Evolutionary conservation across 2,888 invertebrate genomes (phyloP).

Genomic region (Aphrophora alni): DNA sequence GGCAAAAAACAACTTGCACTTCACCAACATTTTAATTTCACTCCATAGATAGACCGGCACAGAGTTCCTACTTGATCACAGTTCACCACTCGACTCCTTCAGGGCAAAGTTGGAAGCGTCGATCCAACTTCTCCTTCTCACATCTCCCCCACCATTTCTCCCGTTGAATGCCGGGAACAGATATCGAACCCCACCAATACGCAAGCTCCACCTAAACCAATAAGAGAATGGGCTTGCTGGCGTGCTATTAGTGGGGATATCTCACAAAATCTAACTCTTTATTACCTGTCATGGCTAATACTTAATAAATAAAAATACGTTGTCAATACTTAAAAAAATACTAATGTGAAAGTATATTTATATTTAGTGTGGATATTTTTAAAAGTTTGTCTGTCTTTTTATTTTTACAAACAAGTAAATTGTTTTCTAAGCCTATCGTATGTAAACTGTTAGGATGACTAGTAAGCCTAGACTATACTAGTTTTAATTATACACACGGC

Average conservation of each 20-base stretch:
- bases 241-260: not conserved
- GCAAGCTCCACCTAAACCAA: slow-evolving; percentile 32
- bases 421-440: too few relatives aligned
- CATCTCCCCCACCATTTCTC: not conserved
- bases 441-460: too few relatives aligned
- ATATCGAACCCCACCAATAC: slow-evolving; percentile 30
- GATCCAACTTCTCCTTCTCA: not conserved
- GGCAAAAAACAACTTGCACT: not conserved
- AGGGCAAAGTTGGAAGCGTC: not conserved
- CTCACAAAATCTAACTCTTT: not conserved
- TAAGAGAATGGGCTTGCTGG: not conserved
- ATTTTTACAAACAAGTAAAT: too few relatives aligned
- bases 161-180: slow-evolving; percentile 22
- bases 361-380: too few relatives aligned
- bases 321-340: too few relatives aligned
- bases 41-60: not conserved
- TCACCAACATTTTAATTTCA: not conserved
- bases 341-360: too few relatives aligned
- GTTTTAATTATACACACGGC: too few relatives aligned
- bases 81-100: slow-evolving; percentile 21
- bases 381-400: too few relatives aligned
- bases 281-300: not conserved
- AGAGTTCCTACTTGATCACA: not conserved
- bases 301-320: too few relatives aligned
- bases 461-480: too few relatives aligned